Evolutionary conservation across 2,113 vertebrate genomes (phyloP).

Genomic region (Chloropsis cyanopogon): DNA sequence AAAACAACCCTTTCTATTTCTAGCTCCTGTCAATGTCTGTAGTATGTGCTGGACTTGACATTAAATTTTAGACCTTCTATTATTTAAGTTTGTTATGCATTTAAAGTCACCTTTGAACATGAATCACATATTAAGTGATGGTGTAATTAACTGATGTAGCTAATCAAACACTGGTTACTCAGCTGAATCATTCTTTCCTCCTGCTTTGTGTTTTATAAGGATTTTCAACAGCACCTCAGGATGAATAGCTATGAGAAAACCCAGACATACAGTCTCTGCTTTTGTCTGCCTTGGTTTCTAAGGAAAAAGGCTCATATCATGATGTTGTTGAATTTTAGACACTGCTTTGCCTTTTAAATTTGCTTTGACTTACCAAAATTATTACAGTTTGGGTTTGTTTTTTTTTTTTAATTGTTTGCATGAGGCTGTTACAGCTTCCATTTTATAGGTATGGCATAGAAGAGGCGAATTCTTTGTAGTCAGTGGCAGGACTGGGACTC

Average conservation of each 20-base stretch:
- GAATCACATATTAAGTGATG: neutral
- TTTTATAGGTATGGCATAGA: neutral
- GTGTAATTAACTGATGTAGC: neutral
- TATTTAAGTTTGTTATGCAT: neutral
- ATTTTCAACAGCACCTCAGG: neutral
- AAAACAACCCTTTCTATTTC: slow-evolving; percentile 57
- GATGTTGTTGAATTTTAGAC: neutral
- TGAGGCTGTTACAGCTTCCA: neutral
- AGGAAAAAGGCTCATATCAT: neutral
- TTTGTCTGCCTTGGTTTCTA: neutral
- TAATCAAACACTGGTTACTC: neutral
- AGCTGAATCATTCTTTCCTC: slow-evolving; percentile 5
- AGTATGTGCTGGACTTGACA: neutral
- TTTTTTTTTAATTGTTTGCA: neutral
- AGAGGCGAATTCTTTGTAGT: neutral
- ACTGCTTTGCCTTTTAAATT: neutral
- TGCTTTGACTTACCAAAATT: neutral
- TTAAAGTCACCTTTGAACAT: slow-evolving; percentile 13
- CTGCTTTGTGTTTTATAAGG: neutral
- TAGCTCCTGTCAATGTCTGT: slow-evolving; percentile 15
- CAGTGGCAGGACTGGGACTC: neutral
- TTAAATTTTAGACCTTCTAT: neutral
- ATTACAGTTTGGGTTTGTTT: neutral
- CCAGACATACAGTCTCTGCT: neutral
- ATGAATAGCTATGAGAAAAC: neutral